phyloP scores from a whole-genome alignment of 1,140 invertebrate genomes.

The Drosophila dunni region DNA sequence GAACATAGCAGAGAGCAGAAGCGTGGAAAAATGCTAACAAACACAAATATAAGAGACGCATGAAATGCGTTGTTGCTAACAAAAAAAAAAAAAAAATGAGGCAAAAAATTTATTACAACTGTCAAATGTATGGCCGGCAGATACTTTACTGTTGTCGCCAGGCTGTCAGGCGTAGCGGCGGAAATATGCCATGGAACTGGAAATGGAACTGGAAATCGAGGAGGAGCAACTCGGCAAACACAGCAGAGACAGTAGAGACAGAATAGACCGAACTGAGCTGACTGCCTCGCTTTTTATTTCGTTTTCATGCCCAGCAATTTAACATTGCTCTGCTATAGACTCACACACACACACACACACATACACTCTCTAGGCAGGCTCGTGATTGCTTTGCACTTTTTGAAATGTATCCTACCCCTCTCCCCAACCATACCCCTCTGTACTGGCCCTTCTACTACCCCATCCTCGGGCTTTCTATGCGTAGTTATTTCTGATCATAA shows the following conservation, averaged over 20 bases:
- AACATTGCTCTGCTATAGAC: constrained; percentile 33
- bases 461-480: constrained; percentile 46
- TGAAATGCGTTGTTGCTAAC: constrained; percentile 49
- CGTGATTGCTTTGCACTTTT: constrained; percentile 82
- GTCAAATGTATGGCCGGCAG: constrained; percentile 61
- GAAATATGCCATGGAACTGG: constrained; percentile 36
- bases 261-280: not conserved
- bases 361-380: constrained; percentile 22
- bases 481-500: constrained; percentile 83
- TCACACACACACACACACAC: constrained; percentile 10
- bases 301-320: constrained; percentile 50
- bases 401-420: constrained; percentile 35
- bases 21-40: constrained; percentile 60
- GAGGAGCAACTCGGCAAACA: not conserved
- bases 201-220: constrained; percentile 21
- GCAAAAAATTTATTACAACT: constrained; percentile 72
- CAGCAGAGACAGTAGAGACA: not conserved
- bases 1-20: constrained; percentile 19
- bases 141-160: constrained; percentile 69
- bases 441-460: not conserved
- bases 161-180: constrained; percentile 23
- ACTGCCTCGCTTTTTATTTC: constrained; percentile 59
- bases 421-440: not conserved
- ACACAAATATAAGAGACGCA: constrained; percentile 25
- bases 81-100: constrained; percentile 14